A percentile compares a stretch with the other conserved stretches of the same genome.
phyloP scores from a whole-genome alignment of 2,888 invertebrate genomes.

The Lobophora halterata region DNA sequence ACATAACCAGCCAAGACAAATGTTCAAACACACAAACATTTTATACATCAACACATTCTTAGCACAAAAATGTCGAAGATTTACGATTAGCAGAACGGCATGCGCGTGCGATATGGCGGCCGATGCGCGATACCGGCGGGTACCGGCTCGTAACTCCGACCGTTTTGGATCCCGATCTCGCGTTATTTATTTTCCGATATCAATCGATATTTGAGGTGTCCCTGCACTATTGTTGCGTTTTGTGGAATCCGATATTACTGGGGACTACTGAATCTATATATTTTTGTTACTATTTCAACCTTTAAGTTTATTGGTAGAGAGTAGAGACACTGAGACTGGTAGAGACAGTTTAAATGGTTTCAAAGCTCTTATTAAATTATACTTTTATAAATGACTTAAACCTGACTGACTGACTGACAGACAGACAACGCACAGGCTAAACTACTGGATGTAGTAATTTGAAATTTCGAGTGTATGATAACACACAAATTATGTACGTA shows the following conservation, averaged over 20 bases:
- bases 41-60: slow-evolving; percentile 25
- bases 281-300: background rate
- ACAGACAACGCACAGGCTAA: too few species aligned
- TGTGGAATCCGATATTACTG: slow-evolving; percentile 27
- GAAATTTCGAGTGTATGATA: too few species aligned
- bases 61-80: slow-evolving; percentile 57
- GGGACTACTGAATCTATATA: slow-evolving; percentile 20
- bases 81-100: slow-evolving; percentile 49
- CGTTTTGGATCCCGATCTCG: slow-evolving; percentile 55
- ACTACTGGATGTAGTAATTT: too few species aligned
- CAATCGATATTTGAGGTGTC: slow-evolving; percentile 57
- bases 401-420: too few species aligned
- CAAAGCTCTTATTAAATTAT: too few species aligned
- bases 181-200: slow-evolving; percentile 60
- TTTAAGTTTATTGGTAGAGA: background rate
- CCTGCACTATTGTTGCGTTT: slow-evolving; percentile 39
- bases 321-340: too few species aligned
- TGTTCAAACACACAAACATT: slow-evolving; percentile 4
- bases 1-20: too few species aligned
- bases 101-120: slow-evolving; percentile 40
- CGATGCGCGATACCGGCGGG: slow-evolving; percentile 37
- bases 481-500: too few species aligned
- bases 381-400: too few species aligned
- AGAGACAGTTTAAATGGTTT: too few species aligned
- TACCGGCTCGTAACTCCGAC: slow-evolving; percentile 49